Evolutionary conservation across 2,888 invertebrate genomes (phyloP).

Genomic region (Strigamia transsilvanica): DNA sequence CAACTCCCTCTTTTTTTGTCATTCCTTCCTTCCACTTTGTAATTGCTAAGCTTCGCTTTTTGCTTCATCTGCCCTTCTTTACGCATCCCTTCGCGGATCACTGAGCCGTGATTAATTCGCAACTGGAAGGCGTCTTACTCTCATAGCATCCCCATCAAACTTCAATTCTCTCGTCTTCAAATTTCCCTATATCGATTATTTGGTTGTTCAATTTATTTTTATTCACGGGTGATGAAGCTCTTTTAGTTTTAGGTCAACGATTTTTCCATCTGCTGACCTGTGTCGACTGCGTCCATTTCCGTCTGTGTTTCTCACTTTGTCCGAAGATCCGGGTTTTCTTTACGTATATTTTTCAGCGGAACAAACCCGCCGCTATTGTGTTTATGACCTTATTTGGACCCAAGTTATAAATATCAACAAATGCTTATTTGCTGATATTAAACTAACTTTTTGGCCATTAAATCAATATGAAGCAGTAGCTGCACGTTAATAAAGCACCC

Average conservation of each 20-base stretch:
- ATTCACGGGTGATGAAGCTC: background rate
- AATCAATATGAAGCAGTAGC: too few relatives aligned
- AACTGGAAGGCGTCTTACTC: too few relatives aligned
- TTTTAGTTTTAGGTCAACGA: background rate
- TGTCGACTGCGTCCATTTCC: background rate
- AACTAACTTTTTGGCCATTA: too few relatives aligned
- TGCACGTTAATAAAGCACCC: too few relatives aligned
- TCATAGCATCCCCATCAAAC: too few relatives aligned
- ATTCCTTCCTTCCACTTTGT: background rate
- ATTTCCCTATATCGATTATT: background rate
- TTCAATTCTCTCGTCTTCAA: too few relatives aligned
- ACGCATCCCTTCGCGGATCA: background rate
- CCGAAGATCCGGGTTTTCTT: background rate
- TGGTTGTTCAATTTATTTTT: background rate
- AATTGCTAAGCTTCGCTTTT: background rate
- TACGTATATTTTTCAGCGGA: background rate
- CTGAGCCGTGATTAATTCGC: too few relatives aligned
- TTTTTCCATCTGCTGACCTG: background rate
- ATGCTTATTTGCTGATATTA: too few relatives aligned
- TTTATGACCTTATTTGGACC: too few relatives aligned
- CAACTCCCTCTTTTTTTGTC: background rate
- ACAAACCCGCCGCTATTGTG: background rate
- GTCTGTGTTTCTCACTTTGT: background rate
- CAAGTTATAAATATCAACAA: too few relatives aligned
- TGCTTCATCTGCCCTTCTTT: background rate